Evolutionary conservation across 2,797 vertebrate genomes (phyloP).

Genomic region (Parambassis ranga): DNA sequence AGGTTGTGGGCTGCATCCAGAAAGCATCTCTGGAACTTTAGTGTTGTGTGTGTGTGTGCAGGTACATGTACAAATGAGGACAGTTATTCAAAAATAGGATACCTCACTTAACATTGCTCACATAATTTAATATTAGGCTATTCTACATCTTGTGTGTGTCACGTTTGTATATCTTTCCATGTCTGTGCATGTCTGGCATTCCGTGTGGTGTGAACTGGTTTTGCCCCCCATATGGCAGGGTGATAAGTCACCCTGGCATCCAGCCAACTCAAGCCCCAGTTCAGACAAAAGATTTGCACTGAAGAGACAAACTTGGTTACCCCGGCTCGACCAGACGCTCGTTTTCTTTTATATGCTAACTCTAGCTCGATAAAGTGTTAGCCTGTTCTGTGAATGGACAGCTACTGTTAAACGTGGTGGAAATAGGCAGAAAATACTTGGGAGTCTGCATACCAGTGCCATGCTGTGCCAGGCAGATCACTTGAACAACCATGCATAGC

Average conservation of each 20-base stretch:
- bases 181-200: slow-evolving; percentile 6
- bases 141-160: neutral
- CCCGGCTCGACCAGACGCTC: slow-evolving; percentile 25
- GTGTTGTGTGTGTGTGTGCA: neutral
- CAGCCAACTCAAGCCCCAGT: slow-evolving; percentile 37
- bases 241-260: slow-evolving; percentile 50
- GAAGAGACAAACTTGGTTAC: slow-evolving; percentile 19
- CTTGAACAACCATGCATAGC: slow-evolving; percentile 17
- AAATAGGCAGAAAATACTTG: slow-evolving; percentile 27
- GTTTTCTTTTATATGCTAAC: slow-evolving; percentile 40
- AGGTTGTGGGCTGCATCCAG: neutral
- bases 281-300: slow-evolving; percentile 61
- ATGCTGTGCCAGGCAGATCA: slow-evolving; percentile 45
- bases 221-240: slow-evolving; percentile 40
- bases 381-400: slow-evolving; percentile 15
- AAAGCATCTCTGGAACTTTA: neutral
- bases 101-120: no score
- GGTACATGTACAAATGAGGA: neutral
- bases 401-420: slow-evolving; percentile 10
- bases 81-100: no score
- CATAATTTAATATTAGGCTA: neutral
- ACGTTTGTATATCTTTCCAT: neutral
- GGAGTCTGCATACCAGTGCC: slow-evolving; percentile 51
- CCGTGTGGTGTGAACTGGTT: slow-evolving; percentile 37
- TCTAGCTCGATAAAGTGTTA: slow-evolving; percentile 37